Base-by-base conservation (phyloP, 2,797 vertebrate species). In the Tarsius wallacei region DNA sequence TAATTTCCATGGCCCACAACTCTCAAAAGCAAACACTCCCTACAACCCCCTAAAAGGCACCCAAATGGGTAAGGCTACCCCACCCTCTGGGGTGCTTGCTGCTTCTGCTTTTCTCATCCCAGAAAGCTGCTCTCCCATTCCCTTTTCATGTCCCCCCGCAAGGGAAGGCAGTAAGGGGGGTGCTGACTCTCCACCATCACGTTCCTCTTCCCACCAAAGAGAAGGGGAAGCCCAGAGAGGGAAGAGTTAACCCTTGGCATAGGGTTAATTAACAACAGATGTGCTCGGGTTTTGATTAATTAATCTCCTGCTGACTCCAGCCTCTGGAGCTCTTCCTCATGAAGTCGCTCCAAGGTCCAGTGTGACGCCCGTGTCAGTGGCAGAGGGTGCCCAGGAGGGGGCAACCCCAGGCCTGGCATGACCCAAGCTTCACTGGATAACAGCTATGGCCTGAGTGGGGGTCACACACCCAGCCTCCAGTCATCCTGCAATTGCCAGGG, bases 231-330 rank as follows among this genome's bases (percentile, higher is more conserved):
- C 33, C 59, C 91, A 36, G 97, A 42, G n/a, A 96, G 49, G 84
- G 59, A 98, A 95, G 98, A 82, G 98, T 98, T 98, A 98, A 98
- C 85, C 26, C 61, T 96, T 78, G 98, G 97, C 95, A 47, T 87
- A 68, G 88, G 74, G 97, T 98, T 98, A 97, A 98, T 99, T 98
- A 98, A 97, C 96, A 98, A n/a, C 98, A 99, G 98, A 98, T 98
- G 98, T 96, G 97, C 87, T 96, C 3, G 0, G 94, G 73, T 95
- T 98, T 98, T 98, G 98, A 98, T 98, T 98, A 98, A 98, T 99
- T 98, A 98, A 92, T 98, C 97, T 98, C 93, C 98, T 97, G 97
- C 97, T 83, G 96, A 96, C 94, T 84, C 90, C 96, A 83, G 94
- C 76, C 51, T 97, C 98, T 98, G 68, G 1, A 0, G 90, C 22